These are phyloP conservation scores for Acestrorhynchus altus DNA, from an alignment of 2,797 vertebrate genomes.

Conservation along the genomic window DNA sequence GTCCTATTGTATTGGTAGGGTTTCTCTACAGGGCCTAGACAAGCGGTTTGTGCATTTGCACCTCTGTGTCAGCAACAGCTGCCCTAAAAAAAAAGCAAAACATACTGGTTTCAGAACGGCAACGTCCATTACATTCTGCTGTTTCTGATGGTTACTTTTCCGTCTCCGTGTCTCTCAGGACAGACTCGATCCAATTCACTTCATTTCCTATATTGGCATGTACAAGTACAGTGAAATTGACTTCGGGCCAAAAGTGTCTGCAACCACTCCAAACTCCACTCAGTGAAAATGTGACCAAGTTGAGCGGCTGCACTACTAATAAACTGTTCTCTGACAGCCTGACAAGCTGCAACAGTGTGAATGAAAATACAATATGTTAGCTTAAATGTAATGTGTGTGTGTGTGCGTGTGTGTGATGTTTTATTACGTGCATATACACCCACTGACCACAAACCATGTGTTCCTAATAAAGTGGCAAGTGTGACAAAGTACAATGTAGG, in stretches of 20 bases:
- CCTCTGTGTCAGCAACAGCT: too few relatives aligned
- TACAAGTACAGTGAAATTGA: constrained; percentile 1
- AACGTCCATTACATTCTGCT: neutral
- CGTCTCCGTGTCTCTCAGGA: constrained; percentile 28
- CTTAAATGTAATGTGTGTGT: neutral
- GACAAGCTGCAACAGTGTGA: constrained; percentile 5
- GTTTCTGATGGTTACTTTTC: neutral
- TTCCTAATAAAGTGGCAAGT: too few relatives aligned
- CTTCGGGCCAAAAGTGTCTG: constrained; percentile 24
- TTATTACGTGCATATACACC: constrained; percentile 8
- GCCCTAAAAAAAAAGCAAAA: neutral
- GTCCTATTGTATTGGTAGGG: too few relatives aligned
- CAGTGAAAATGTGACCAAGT: neutral
- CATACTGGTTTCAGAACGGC: neutral
- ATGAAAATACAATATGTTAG: constrained; percentile 14
- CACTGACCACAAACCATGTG: too few relatives aligned
- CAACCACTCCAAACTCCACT: constrained; percentile 3
- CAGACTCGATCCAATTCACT: constrained; percentile 4
- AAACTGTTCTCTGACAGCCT: constrained; percentile 18
- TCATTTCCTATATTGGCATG: constrained; percentile 10
- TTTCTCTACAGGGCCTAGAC: too few relatives aligned
- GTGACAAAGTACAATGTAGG: too few relatives aligned
- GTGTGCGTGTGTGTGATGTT: neutral
- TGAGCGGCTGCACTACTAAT: constrained; percentile 10
- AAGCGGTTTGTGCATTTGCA: too few relatives aligned